Conservation (phyloP, 2,888 invertebrate genomes). For the Mylabris sibirica region DNA sequence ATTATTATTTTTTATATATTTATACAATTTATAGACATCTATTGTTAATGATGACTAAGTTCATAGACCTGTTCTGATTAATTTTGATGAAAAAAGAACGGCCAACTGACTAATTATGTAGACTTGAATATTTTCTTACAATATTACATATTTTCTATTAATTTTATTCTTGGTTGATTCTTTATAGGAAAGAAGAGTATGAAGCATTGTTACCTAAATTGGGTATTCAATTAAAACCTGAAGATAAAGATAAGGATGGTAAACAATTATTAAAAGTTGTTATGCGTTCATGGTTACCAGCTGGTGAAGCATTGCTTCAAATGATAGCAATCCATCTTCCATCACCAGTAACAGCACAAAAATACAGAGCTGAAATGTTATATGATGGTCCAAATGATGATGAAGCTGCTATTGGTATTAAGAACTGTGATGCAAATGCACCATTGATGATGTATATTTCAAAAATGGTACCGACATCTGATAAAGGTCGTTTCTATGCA, state of each 20-base stretch:
- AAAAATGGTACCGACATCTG: conserved; percentile 99
- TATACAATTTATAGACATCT: background rate
- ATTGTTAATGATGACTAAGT: conserved; percentile 63
- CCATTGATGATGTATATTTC: conserved; percentile 99
- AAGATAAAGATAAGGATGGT: conserved; percentile 96
- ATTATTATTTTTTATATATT: conserved; percentile 16
- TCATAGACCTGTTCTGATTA: conserved; percentile 59
- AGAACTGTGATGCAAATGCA: conserved; percentile 94
- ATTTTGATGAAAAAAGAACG: conserved; percentile 66
- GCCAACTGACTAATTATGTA: conserved; percentile 66
- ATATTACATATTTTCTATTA: conserved; percentile 2
- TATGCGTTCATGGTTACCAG: conserved; percentile 99
- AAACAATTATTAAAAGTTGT: conserved; percentile 96
- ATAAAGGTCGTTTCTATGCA: conserved; percentile 99
- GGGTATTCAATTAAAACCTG: conserved; percentile 88
- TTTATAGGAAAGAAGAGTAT: conserved; percentile 88
- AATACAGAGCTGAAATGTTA: conserved; percentile 99
- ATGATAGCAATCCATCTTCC: conserved; percentile 99
- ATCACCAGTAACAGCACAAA: conserved; percentile 98
- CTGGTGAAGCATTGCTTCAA: conserved; percentile 98
- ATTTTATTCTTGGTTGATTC: conserved; percentile 18
- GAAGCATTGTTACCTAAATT: conserved; percentile 88
- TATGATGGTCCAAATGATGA: conserved; percentile 99
- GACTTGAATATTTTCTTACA: too few relatives aligned
- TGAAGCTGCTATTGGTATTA: conserved; percentile 69